phyloP scores from a whole-genome alignment of 1,140 invertebrate genomes.

The Drosophila punjabiensis region DNA sequence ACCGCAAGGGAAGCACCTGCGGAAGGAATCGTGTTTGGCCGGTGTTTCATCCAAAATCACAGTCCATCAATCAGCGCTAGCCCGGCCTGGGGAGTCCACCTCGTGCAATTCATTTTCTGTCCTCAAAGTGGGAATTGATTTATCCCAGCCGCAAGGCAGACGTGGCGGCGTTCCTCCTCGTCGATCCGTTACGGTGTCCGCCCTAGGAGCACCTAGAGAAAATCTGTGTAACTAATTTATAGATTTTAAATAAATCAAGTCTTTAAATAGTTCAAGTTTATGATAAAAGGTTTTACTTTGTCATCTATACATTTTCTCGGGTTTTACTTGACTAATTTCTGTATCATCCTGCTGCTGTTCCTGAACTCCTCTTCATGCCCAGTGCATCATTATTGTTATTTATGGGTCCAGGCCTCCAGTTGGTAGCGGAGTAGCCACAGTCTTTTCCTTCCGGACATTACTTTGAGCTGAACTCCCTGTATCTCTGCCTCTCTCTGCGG shows the following conservation, averaged over 20 bases:
- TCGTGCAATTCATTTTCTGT: constrained; percentile 29
- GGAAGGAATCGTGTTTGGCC: background rate
- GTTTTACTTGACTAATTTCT: too few relatives aligned
- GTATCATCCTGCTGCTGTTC: background rate
- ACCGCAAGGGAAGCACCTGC: constrained; percentile 15
- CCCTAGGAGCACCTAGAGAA: background rate
- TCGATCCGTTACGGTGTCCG: background rate
- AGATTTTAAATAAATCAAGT: too few relatives aligned
- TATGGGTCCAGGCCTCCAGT: background rate
- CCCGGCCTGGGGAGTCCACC: background rate
- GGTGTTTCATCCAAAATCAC: constrained; percentile 2
- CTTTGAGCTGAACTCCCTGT: background rate
- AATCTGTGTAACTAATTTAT: background rate
- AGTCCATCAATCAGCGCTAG: constrained; percentile 24
- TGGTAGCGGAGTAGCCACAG: too few relatives aligned
- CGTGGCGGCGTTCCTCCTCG: background rate
- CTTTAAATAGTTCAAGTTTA: too few relatives aligned
- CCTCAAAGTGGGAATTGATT: constrained; percentile 41
- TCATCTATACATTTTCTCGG: too few relatives aligned
- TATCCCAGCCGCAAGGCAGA: background rate
- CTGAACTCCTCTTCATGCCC: background rate
- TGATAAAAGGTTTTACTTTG: too few relatives aligned
- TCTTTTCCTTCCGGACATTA: background rate
- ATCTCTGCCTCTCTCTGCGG: background rate
- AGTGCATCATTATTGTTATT: constrained; percentile 18